These are phyloP conservation scores for Moxostoma hubbsi DNA, from an alignment of 2,797 vertebrate species.

Conservation along the genomic window DNA sequence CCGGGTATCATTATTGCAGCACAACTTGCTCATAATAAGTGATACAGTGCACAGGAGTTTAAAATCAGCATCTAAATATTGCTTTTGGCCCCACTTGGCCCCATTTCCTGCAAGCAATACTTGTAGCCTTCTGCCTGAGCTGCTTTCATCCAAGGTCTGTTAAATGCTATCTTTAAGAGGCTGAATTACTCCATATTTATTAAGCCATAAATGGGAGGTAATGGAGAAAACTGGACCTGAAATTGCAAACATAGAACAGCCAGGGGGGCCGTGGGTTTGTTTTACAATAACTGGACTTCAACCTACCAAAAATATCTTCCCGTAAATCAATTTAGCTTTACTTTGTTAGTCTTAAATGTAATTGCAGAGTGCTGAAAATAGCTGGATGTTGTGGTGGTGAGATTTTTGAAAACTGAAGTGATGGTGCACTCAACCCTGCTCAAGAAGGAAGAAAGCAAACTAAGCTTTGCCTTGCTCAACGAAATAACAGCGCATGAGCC, in stretches of 20 bases:
- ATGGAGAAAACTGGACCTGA: conserved; percentile 59
- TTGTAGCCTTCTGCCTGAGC: conserved; percentile 8
- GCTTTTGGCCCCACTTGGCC: conserved; percentile 67
- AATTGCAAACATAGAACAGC: conserved; percentile 21
- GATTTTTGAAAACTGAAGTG: conserved; percentile 31
- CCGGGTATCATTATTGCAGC: conserved; percentile 47
- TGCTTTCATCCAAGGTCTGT: conserved; percentile 61
- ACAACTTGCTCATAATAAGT: conserved; percentile 63
- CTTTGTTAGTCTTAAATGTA: conserved; percentile 69
- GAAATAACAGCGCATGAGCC: conserved; percentile 28
- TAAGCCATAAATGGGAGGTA: conserved; percentile 74
- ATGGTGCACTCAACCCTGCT: conserved; percentile 1
- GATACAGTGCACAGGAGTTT: conserved; percentile 63
- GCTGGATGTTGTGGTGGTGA: conserved; percentile 42
- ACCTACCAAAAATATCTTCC: conserved; percentile 72
- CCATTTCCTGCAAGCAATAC: conserved; percentile 51
- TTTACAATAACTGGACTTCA: conserved; percentile 70
- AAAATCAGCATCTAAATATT: conserved; percentile 67
- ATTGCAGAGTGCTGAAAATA: conserved; percentile 68
- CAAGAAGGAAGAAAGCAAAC: conserved; percentile 12
- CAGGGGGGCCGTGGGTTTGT: conserved; percentile 48
- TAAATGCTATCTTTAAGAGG: conserved; percentile 67
- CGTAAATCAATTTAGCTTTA: conserved; percentile 77
- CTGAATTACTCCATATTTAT: conserved; percentile 60
- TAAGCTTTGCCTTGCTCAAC: background rate